Evolutionary conservation across 2,888 invertebrate species (phyloP).

Genomic region (Drosophila mimica): DNA sequence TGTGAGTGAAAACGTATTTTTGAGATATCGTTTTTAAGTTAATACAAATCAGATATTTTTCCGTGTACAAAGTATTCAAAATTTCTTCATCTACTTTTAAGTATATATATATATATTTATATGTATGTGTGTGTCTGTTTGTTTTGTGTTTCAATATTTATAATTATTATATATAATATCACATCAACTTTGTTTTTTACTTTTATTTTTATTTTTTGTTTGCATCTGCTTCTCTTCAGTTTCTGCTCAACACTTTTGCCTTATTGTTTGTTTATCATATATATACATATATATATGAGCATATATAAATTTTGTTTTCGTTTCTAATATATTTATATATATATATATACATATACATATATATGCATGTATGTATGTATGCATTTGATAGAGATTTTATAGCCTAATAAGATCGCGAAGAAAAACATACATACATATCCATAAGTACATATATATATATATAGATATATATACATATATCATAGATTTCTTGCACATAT

Average conservation of each 20-base stretch:
- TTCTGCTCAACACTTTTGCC: slow-evolving; percentile 33
- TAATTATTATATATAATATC: slow-evolving; percentile 84
- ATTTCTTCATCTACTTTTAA: slow-evolving; percentile 2
- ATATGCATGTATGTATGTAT: slow-evolving; percentile 24
- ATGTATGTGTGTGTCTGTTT: slow-evolving; percentile 39
- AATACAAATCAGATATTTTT: slow-evolving; percentile 12
- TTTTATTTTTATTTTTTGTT: slow-evolving; percentile 40
- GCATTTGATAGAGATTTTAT: slow-evolving; percentile 39
- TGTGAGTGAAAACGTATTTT: slow-evolving; percentile 9
- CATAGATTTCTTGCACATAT: slow-evolving; percentile 29
- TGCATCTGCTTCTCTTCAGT: slow-evolving; percentile 24
- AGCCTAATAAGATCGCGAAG: slow-evolving; percentile 70
- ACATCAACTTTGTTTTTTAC: slow-evolving; percentile 84
- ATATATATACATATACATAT: slow-evolving; percentile 24
- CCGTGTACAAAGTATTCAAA: slow-evolving; percentile 13
- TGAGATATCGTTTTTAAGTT: neutral
- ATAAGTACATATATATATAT: slow-evolving; percentile 25
- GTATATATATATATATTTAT: neutral
- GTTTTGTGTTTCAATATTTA: slow-evolving; percentile 65
- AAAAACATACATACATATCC: slow-evolving; percentile 54
- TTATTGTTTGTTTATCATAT: slow-evolving; percentile 42
- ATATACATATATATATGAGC: slow-evolving; percentile 27
- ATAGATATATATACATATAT: slow-evolving; percentile 28
- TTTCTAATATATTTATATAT: slow-evolving; percentile 9
- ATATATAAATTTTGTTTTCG: slow-evolving; percentile 37